Percentiles rank a stretch among this genome's conserved stretches.
Conservation (phyloP, 2,113 vertebrate species). For the Osmerus eperlanus region DNA sequence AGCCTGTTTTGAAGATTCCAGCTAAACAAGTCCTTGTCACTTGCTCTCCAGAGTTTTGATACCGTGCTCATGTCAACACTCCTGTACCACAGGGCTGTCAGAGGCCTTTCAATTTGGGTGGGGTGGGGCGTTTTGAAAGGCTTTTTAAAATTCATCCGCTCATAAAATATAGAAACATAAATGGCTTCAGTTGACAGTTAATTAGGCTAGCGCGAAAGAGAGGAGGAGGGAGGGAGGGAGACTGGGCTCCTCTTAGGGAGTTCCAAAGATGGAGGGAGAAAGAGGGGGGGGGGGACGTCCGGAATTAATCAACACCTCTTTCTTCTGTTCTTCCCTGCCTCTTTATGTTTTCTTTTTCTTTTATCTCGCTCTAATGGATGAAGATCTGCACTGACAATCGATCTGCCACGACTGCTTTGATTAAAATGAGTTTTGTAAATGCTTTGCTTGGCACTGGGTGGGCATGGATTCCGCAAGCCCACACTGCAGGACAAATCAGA, state of each 20-base stretch:
- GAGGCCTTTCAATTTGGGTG: background rate
- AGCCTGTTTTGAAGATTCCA: slow-evolving; percentile 29
- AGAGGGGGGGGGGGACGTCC: slow-evolving; percentile 9
- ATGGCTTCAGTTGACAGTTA: slow-evolving; percentile 52
- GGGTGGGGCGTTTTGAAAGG: background rate
- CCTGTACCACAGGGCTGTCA: background rate
- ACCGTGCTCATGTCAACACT: slow-evolving; percentile 21
- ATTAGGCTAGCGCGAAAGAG: slow-evolving; percentile 42
- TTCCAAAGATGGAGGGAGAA: background rate
- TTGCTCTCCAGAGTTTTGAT: slow-evolving; percentile 15
- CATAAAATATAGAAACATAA: slow-evolving; percentile 44
- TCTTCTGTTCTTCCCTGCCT: background rate
- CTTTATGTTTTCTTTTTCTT: background rate
- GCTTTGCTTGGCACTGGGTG: slow-evolving; percentile 20
- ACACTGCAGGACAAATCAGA: slow-evolving; percentile 29
- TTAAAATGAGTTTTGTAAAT: slow-evolving; percentile 41
- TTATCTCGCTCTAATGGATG: slow-evolving; percentile 33
- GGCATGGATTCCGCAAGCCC: background rate
- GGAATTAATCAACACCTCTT: slow-evolving; percentile 38
- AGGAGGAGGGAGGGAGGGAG: background rate
- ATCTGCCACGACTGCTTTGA: slow-evolving; percentile 38
- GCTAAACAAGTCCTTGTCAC: slow-evolving; percentile 29
- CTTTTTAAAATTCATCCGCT: slow-evolving; percentile 24
- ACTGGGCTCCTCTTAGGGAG: background rate
- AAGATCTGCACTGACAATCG: slow-evolving; percentile 35